Base-by-base conservation (phyloP, 2,797 vertebrate species). In the Scolopax bukidnonensis region DNA sequence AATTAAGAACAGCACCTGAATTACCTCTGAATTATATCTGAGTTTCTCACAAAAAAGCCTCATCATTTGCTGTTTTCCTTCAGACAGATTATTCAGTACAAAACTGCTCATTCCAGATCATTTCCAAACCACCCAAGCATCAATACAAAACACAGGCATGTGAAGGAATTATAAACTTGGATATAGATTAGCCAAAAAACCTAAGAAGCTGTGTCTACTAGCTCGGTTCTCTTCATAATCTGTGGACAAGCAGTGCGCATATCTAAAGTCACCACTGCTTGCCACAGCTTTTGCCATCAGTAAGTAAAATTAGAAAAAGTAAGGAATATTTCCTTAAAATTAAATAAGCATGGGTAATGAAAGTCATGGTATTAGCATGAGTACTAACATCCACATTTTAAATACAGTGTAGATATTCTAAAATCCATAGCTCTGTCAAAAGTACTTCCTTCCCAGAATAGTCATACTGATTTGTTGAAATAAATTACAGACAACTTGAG, bases 171-270 rank as follows among this genome's bases (percentile, higher is more conserved):
- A 38, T 45, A 33, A 70, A 64, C 2, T 33, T 81, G 16, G 10
- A 38, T 18, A 40, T 5, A 64, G 25, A 40, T 53, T 60, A 45
- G 8, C 63, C 20, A 25, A 78, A 82, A 36, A 84, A 60, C 11
- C 8, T 18, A n/a, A 75, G 48, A 27, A 67, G 10, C 2, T 60
- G 16, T 0, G 0, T 16, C 9, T 71, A 8, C 20, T 75, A 28
- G 11, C 5, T 40, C 2, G 3, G 10, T 56, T 92, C 12, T 80
- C 19, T 77, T 78, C 21, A 25, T 12, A 53, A 11, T 13, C 2
- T 0, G 36, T 56, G 28, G 9, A 64, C 7, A 5, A 3, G 3
- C 16, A 83, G 13, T 18, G 8, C 13, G 27, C 6, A 5, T 5
- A 56, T 21, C 20, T 57, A 19, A 75, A 78, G 21, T 33, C 48